A percentile compares a stretch with the other conserved stretches of the same genome.
Evolutionary conservation across 1,140 invertebrate species (phyloP).

Genomic region (Macrobrachium rosenbergii): DNA sequence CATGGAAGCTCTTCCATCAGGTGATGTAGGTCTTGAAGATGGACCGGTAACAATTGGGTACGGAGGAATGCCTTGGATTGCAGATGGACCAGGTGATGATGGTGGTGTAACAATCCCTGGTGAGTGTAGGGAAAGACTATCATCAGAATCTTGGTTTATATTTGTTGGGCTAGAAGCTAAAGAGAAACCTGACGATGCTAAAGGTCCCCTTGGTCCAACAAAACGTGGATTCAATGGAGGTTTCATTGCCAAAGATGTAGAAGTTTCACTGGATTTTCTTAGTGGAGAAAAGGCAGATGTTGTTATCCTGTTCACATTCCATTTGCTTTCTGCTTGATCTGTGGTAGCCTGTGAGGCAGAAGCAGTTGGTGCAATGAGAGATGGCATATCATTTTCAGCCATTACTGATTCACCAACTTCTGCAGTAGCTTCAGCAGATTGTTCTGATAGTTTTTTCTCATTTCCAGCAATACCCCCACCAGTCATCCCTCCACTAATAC

Average conservation of each 20-base stretch:
- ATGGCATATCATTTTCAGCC: too few relatives aligned
- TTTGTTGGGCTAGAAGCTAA: background rate
- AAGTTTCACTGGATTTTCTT: background rate
- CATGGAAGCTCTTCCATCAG: conserved; percentile 55
- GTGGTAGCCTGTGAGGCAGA: too few relatives aligned
- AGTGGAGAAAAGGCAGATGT: background rate
- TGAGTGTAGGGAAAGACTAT: conserved; percentile 21
- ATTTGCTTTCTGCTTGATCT: background rate
- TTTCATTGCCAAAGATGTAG: conserved; percentile 39
- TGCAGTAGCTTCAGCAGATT: too few relatives aligned
- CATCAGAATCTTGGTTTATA: conserved; percentile 16
- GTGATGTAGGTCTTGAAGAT: conserved; percentile 45
- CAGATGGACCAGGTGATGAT: conserved; percentile 31
- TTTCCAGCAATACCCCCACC: too few relatives aligned
- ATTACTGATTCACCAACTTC: too few relatives aligned
- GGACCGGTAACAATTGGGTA: conserved; percentile 23
- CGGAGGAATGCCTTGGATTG: background rate
- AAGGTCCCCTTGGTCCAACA: conserved; percentile 31
- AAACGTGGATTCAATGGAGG: conserved; percentile 42
- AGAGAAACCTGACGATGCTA: background rate
- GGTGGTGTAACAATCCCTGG: conserved; percentile 45
- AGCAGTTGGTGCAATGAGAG: too few relatives aligned
- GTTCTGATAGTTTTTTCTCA: too few relatives aligned
- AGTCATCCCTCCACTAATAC: too few relatives aligned
- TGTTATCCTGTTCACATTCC: background rate